Percentiles rank a stretch among this genome's conserved stretches.
phyloP scores from a whole-genome alignment of 2,113 vertebrate species.

The Notarius lentiginosus region DNA sequence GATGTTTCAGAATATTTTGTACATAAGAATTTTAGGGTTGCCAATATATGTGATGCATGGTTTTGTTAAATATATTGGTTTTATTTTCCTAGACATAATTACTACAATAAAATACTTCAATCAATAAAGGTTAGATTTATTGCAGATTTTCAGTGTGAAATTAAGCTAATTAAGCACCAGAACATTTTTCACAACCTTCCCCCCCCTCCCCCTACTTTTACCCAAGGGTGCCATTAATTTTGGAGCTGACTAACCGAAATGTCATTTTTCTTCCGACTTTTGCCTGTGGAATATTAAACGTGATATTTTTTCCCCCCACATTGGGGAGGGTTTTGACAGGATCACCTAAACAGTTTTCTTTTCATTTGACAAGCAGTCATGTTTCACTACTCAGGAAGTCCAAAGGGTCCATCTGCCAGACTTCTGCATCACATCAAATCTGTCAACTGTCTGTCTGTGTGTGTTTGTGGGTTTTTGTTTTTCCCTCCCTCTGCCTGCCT shows the following conservation, averaged over 20 bases:
- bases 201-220: background rate
- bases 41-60: background rate
- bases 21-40: background rate
- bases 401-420: background rate
- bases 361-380: background rate
- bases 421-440: constrained; percentile 8
- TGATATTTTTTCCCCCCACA: background rate
- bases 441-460: background rate
- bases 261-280: background rate
- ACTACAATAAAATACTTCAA: background rate
- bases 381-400: background rate
- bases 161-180: background rate
- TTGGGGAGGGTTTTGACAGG: background rate
- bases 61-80: background rate
- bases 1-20: too few relatives aligned
- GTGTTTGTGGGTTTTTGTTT: background rate
- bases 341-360: background rate
- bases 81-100: background rate
- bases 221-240: background rate
- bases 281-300: background rate
- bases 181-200: background rate
- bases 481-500: background rate
- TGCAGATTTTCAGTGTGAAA: background rate
- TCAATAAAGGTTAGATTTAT: background rate
- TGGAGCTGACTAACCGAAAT: background rate